Percentiles rank a stretch among this genome's conserved stretches.
Conservation (phyloP, 2,888 invertebrate genomes). For the Cancer borealis region DNA sequence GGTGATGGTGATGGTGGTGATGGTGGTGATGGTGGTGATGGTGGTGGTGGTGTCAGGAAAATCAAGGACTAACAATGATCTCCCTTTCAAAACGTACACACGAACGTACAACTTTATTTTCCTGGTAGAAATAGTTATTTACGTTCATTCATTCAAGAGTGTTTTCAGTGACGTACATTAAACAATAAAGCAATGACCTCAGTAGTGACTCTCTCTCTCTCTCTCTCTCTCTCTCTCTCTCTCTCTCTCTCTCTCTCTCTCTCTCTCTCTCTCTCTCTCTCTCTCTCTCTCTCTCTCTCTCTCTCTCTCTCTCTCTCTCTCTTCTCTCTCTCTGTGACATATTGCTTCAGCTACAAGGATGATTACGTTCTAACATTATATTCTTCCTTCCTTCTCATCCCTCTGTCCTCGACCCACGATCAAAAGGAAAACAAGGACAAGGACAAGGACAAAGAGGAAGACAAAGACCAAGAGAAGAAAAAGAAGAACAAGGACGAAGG, state of each 20-base stretch:
- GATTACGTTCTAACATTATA: not conserved
- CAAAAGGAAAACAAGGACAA: not conserved
- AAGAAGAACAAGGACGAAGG: too few relatives aligned
- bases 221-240: not conserved
- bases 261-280: too few relatives aligned
- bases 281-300: too few relatives aligned
- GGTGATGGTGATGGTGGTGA: not conserved
- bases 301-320: too few relatives aligned
- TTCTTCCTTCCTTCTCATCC: not conserved
- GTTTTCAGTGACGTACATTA: not conserved
- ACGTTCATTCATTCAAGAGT: not conserved
- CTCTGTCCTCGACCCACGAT: not conserved
- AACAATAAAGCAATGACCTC: too few relatives aligned
- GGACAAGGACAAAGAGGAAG: not conserved
- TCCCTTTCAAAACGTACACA: not conserved
- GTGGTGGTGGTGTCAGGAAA: not conserved
- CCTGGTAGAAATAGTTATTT: not conserved
- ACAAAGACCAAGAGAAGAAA: too few relatives aligned
- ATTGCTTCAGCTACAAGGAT: too few relatives aligned
- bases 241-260: too few relatives aligned
- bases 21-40: not conserved
- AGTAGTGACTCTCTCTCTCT: not conserved
- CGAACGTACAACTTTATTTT: not conserved
- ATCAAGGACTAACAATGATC: not conserved
- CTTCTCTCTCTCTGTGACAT: not conserved